These are phyloP conservation scores for Iselma pallidipennis DNA, from an alignment of 2,888 invertebrate genomes.

Conservation along the genomic window DNA sequence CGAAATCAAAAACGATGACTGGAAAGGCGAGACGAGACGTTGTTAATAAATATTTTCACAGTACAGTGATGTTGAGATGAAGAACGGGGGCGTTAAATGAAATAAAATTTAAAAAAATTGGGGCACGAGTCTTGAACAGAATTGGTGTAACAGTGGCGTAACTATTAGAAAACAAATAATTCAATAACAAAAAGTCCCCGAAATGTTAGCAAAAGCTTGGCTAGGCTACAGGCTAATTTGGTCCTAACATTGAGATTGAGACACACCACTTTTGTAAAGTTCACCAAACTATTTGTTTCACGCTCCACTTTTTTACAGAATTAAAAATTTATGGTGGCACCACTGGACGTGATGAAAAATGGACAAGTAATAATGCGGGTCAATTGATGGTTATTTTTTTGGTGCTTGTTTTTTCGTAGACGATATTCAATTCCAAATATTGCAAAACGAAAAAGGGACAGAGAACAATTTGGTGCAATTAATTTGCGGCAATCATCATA, in stretches of 20 bases:
- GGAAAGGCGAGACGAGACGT: conserved; percentile 11
- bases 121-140: conserved; percentile 8
- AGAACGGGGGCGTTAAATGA: background rate
- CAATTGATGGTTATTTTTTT: conserved; percentile 19
- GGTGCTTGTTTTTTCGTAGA: conserved; percentile 23
- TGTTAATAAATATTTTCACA: conserved; percentile 15
- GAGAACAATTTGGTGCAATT: background rate
- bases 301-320: no score
- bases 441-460: background rate
- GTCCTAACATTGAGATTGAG: no score
- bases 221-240: no score
- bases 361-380: conserved; percentile 26
- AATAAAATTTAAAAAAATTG: background rate
- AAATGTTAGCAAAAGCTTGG: no score
- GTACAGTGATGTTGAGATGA: background rate
- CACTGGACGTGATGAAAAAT: conserved; percentile 19
- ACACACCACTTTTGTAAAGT: no score
- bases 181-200: background rate
- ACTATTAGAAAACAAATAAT: background rate
- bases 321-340: no score
- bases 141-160: background rate
- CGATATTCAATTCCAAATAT: conserved; percentile 22
- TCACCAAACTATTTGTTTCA: no score
- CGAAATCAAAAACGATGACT: conserved; percentile 9
- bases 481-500: conserved; percentile 9